A percentile compares a stretch with the other conserved stretches of the same genome.
Conservation (phyloP, 1,140 invertebrate species). For the Mylabris phalerata region DNA sequence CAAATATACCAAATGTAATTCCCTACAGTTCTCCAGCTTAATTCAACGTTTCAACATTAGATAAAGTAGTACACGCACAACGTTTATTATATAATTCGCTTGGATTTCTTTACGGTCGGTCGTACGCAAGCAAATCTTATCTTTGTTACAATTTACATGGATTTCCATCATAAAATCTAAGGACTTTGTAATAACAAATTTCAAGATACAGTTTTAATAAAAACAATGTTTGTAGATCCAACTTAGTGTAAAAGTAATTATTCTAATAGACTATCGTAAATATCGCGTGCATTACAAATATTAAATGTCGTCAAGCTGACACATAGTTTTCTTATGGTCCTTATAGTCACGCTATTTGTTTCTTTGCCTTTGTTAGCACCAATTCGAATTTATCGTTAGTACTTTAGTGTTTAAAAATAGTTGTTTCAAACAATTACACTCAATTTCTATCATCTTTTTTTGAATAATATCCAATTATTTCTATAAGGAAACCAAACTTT, state of each 20-base stretch:
- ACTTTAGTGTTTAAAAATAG: not conserved
- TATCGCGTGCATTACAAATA: slow-evolving; percentile 13
- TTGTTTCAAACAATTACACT: slow-evolving; percentile 2
- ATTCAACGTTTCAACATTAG: not conserved
- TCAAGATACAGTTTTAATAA: no score
- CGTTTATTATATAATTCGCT: slow-evolving; percentile 1
- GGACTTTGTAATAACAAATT: no score
- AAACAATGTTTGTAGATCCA: not conserved
- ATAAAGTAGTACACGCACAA: not conserved
- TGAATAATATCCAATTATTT: not conserved
- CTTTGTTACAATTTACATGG: no score
- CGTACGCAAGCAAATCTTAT: no score
- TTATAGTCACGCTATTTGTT: slow-evolving; percentile 18
- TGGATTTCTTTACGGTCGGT: no score
- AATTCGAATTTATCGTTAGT: not conserved
- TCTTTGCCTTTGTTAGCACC: slow-evolving; percentile 7
- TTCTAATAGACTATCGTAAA: slow-evolving; percentile 6
- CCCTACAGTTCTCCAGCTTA: no score
- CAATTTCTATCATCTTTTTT: not conserved
- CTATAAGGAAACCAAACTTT: not conserved
- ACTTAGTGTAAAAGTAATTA: slow-evolving; percentile 8
- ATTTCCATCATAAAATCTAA: no score
- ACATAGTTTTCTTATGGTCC: slow-evolving; percentile 13
- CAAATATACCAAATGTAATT: no score
- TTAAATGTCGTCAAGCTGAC: slow-evolving; percentile 19